Conservation (phyloP, 2,797 vertebrate genomes). For the Masticophis lateralis region DNA sequence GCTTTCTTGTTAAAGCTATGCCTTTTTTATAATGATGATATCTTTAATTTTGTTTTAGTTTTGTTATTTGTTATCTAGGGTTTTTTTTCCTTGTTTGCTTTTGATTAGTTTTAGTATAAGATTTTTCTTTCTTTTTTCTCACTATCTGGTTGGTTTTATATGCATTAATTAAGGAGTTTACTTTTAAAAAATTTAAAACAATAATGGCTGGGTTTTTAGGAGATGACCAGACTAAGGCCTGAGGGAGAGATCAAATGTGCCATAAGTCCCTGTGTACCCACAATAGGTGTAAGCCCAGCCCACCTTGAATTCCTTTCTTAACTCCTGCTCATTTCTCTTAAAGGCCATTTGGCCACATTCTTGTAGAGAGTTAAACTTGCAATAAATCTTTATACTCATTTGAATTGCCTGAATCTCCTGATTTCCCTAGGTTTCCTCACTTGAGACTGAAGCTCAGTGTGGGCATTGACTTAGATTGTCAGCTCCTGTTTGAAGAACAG, state of each 20-base stretch:
- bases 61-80: neutral
- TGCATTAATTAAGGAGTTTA: neutral
- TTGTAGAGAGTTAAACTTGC: neutral
- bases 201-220: neutral
- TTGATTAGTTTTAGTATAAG: neutral
- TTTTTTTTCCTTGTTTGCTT: neutral
- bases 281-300: neutral
- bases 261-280: neutral
- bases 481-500: neutral
- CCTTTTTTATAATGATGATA: neutral
- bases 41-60: neutral
- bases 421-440: neutral
- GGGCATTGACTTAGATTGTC: neutral
- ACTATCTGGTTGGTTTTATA: neutral
- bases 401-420: neutral
- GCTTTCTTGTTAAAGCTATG: neutral
- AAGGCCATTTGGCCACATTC: neutral
- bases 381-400: neutral
- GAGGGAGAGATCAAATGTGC: neutral
- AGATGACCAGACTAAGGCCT: neutral
- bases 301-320: neutral
- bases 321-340: neutral
- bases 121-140: neutral
- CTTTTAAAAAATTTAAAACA: neutral
- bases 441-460: neutral